Evolutionary conservation across 2,797 vertebrate species (phyloP).

Genomic region (Esox lucius): DNA sequence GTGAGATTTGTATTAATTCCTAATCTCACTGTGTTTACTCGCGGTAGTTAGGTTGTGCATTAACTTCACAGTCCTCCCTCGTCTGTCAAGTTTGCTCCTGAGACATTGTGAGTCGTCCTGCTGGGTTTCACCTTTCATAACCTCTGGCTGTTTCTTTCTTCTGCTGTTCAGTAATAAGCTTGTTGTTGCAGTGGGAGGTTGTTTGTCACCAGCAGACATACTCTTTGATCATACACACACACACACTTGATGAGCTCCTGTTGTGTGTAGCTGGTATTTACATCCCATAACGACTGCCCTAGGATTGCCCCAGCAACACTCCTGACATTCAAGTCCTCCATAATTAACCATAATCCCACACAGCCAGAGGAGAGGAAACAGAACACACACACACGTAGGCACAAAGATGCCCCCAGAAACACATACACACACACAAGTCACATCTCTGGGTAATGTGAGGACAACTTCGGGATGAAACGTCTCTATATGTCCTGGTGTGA

Average conservation of each 20-base stretch:
- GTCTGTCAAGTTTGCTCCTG: background rate
- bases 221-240: slow-evolving; percentile 13
- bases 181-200: background rate
- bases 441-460: background rate
- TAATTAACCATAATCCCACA: slow-evolving; percentile 45
- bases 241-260: slow-evolving; percentile 10
- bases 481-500: too few species aligned
- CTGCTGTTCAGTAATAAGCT: background rate
- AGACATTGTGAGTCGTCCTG: background rate
- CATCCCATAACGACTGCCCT: slow-evolving; percentile 35
- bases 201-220: background rate
- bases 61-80: too few species aligned
- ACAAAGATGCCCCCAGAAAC: background rate
- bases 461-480: background rate
- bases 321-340: slow-evolving; percentile 29
- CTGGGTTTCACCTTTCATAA: background rate
- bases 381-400: slow-evolving; percentile 4
- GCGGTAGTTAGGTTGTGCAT: too few species aligned
- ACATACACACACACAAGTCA: background rate
- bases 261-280: slow-evolving; percentile 42
- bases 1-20: too few species aligned
- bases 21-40: too few species aligned
- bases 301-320: slow-evolving; percentile 30
- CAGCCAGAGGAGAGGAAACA: slow-evolving; percentile 23
- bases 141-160: background rate